Conservation (phyloP, 2,113 vertebrate species). For the Corvus hawaiiensis region DNA sequence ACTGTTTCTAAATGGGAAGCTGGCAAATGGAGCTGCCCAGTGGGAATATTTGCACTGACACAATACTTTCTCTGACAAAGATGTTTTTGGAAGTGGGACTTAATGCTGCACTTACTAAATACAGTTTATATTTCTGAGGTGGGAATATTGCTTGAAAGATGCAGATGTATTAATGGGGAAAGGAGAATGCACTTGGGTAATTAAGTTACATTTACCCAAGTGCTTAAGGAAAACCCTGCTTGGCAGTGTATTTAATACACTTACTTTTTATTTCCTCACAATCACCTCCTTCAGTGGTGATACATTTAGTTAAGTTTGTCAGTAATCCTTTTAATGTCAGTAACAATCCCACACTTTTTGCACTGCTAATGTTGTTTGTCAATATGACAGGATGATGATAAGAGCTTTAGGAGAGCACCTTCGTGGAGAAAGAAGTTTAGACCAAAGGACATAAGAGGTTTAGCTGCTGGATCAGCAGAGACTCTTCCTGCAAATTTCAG, state of each 20-base stretch:
- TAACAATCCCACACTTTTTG: not conserved
- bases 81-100: not conserved
- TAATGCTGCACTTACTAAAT: not conserved
- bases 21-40: not conserved
- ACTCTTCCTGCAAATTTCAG: slow-evolving; percentile 95
- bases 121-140: not conserved
- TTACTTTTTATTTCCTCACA: not conserved
- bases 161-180: not conserved
- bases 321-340: not conserved
- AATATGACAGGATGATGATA: slow-evolving; percentile 87
- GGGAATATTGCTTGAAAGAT: not conserved
- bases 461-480: slow-evolving; percentile 86
- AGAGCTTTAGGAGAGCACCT: slow-evolving; percentile 92
- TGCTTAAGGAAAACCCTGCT: not conserved
- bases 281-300: not conserved
- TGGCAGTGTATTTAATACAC: not conserved
- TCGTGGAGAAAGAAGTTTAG: slow-evolving; percentile 98
- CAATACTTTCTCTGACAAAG: not conserved
- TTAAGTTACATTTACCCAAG: not conserved
- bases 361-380: slow-evolving; percentile 4
- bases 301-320: not conserved
- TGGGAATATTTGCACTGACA: not conserved
- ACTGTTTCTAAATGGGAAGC: not conserved
- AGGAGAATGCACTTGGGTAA: not conserved
- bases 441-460: slow-evolving; percentile 91